Evolutionary conservation across 2,888 invertebrate species (phyloP), one percentile per base, ranked within the genome.

Genomic region (Patella pellucida): DNA sequence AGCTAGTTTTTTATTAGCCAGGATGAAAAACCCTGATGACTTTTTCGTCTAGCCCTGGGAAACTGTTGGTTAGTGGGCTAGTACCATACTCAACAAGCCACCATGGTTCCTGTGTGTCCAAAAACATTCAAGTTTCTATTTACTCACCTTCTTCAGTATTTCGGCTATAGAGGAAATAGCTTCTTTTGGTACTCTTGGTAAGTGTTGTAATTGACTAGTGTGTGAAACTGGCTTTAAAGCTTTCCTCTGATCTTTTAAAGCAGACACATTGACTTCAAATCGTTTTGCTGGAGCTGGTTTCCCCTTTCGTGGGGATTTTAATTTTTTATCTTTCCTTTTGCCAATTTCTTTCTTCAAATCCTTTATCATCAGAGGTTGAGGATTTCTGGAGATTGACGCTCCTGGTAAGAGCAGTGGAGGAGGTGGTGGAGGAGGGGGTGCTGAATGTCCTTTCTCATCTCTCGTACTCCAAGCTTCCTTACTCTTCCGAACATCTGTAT

Each of bases 111-210:
- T 41, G 9, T 41, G 9, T 7, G 41, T 7, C 7, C 41, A 7
- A 41, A 41, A 41, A 41, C 41, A 41, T 41, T 41, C 7, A 41
- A 41, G 1, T 41, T 0, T 62, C 11, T 11, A 15, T 54, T n/a
- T n/a, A 73, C 80, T 77, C 76, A 88, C 89, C 87, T 85, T 85
- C 78, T 82, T 87, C 31, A 89, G 83, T 52, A 88, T 85, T 52
- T 85, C 86, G 27, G 86, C 86, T 23, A 89, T 84, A 27, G 85
- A 84, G 3, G 79, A 78, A 9, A 85, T 78, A 15, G 82, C 78
- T 62, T 83, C 82, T 69, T 81, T 76, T 52, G 83, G 82, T 12
- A 84, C 82, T 27, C 78, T 69, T 51, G 80, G 82, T 9, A 86
- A 79, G 52, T 85, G 83, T 69, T 79, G 75, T 54, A 85, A 80